phyloP scores from a whole-genome alignment of 2,797 vertebrate species.

The Premnoplex brunnescens region DNA sequence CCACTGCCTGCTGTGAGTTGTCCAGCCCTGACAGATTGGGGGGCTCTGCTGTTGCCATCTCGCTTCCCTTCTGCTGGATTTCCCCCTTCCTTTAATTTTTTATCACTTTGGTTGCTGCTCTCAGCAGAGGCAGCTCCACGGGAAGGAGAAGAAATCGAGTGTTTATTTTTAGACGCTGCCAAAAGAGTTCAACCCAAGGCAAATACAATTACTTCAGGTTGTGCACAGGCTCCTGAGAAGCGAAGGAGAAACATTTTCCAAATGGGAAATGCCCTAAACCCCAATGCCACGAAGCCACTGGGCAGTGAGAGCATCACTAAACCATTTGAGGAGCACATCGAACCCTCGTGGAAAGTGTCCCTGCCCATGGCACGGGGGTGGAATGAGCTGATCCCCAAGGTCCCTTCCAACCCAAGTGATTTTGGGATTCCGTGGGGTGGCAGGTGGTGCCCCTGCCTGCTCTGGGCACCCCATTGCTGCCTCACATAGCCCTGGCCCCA shows the following conservation, averaged over 20 bases:
- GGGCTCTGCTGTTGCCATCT: neutral
- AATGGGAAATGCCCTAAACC: neutral
- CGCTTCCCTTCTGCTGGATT: neutral
- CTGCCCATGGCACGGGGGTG: neutral
- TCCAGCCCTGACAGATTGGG: fast-evolving
- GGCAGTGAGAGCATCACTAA: neutral
- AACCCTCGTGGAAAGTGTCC: neutral
- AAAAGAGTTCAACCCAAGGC: slow-evolving; percentile 40
- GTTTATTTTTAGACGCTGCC: slow-evolving; percentile 37
- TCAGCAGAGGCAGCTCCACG: neutral
- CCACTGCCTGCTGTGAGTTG: fast-evolving
- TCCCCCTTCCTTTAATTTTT: neutral
- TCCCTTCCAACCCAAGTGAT: neutral
- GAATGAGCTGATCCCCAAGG: fast-evolving
- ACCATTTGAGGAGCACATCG: fast-evolving
- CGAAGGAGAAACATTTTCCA: neutral
- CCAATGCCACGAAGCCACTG: fast-evolving
- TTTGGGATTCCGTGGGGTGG: neutral
- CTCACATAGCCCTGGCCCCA: fast-evolving
- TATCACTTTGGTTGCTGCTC: neutral
- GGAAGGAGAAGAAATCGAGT: neutral
- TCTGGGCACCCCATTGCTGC: fast-evolving
- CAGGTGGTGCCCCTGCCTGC: neutral
- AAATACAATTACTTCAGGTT: neutral
- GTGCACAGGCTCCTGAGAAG: neutral